Base-by-base conservation (phyloP, 2,797 vertebrate species). In the Manis crassicaudata region DNA sequence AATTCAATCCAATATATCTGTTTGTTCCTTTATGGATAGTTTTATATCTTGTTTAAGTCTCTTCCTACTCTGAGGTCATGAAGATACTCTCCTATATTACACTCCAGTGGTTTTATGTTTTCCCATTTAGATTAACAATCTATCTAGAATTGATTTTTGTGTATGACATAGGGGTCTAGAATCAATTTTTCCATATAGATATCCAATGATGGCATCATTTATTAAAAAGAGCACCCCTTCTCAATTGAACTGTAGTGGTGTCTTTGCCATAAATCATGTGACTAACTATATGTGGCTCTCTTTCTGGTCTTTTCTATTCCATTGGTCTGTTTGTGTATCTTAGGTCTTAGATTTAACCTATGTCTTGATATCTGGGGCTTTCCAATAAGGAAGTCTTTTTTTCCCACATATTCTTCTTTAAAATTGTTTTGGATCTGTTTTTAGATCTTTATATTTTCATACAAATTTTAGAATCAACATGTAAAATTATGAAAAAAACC, bases 131-230 rank as follows among this genome's bases (percentile, higher is more conserved):
- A 58, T 80, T 52, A 96, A 58, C 9, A n/a, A 58, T 54, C 40
- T 9, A 90, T 60, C 60, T 93, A 54, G 29, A 58, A 95, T 52
- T 65, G 75, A 97, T 68, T 60, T 85, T 77, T 43, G n/a, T 54
- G 7, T 20, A 5, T 52, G 32, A 75, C 77, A n/a, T 67, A 80
- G n/a, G 43, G n/a, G 6, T 95, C 54, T 83, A 32, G 27, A 88
- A 23, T 79, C n/a, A 40, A 4, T 73, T 81, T 85, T 94, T 72
- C 37, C 46, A 93, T 60, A 17, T 16, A 58, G 76, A 76, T 58
- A 60, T 40, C 62, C 40, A 85, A 54, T n/a, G 46, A 52, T 35
- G 27, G 67, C 32, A 43, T 83, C 17, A 63, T 54, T 90, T 87
- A 81, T 50, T 73, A 18, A 68, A 65, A 92, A 95, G 9, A 23